Percentiles rank a stretch among this genome's conserved stretches.
Conservation (phyloP, 2,797 vertebrate genomes). For the Mustela erminea region DNA sequence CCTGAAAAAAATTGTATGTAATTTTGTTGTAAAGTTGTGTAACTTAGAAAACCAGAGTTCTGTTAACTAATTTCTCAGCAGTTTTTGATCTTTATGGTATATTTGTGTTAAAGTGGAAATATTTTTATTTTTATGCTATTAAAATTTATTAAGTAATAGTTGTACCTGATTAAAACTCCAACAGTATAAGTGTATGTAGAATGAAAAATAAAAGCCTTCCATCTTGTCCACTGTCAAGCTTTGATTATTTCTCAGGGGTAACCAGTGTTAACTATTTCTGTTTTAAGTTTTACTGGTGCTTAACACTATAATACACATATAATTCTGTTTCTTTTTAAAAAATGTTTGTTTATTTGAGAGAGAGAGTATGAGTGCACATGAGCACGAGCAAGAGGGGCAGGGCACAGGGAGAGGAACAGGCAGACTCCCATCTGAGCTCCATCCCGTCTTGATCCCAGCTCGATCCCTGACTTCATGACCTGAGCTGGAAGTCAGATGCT, state of each 20-base stretch:
- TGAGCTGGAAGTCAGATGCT: neutral
- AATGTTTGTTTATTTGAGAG: too few relatives aligned
- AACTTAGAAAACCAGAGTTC: conserved; percentile 41
- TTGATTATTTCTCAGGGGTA: conserved; percentile 21
- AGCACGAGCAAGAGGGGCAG: too few relatives aligned
- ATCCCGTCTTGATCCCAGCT: neutral
- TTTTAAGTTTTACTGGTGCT: conserved; percentile 52
- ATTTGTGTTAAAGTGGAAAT: neutral
- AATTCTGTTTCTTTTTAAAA: neutral
- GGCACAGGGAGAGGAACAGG: neutral
- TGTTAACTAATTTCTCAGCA: conserved; percentile 22
- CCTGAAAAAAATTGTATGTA: conserved; percentile 16
- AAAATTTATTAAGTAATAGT: conserved; percentile 38
- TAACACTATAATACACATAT: neutral
- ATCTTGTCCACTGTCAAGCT: neutral
- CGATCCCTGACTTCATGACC: neutral
- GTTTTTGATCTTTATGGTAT: conserved; percentile 1
- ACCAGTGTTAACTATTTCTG: neutral
- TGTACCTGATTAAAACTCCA: neutral
- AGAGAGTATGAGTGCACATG: too few relatives aligned
- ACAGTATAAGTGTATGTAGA: neutral
- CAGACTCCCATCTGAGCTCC: neutral
- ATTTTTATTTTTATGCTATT: conserved; percentile 44
- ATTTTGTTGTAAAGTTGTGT: conserved; percentile 5
- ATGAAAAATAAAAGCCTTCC: neutral